Evolutionary conservation across 2,888 invertebrate species (phyloP).

Genomic region (Dysmachus trigonus): DNA sequence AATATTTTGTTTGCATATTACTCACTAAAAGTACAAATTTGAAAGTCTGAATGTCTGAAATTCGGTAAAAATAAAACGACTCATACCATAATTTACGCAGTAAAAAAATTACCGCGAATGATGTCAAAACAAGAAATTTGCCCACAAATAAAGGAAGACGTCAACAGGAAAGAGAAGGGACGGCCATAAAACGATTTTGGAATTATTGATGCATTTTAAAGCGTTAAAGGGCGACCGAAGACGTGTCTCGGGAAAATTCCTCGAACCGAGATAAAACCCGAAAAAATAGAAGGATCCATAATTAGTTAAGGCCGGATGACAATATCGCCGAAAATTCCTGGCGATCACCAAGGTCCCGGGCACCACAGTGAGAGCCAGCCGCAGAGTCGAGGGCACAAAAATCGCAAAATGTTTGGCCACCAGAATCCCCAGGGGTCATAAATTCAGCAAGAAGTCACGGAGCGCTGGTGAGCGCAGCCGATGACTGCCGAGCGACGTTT

Average conservation of each 20-base stretch:
- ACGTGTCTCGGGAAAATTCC: background rate
- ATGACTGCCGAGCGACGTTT: constrained; percentile 6
- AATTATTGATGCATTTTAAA: constrained; percentile 28
- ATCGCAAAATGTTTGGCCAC: constrained; percentile 34
- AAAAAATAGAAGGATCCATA: constrained; percentile 13
- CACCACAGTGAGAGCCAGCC: background rate
- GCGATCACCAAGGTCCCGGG: background rate
- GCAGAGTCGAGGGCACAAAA: background rate
- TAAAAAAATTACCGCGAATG: constrained; percentile 33
- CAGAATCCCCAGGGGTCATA: constrained; percentile 20
- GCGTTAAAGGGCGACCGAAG: constrained; percentile 1
- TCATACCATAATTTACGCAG: background rate
- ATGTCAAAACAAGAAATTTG: constrained; percentile 17
- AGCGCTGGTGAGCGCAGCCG: background rate
- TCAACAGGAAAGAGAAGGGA: background rate
- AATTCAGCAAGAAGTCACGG: background rate
- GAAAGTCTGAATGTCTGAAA: background rate
- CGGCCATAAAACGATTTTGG: constrained; percentile 5
- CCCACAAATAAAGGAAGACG: constrained; percentile 17
- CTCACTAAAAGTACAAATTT: background rate
- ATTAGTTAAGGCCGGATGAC: constrained; percentile 23
- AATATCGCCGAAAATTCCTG: background rate
- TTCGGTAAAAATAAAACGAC: background rate
- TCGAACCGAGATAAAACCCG: constrained; percentile 6
- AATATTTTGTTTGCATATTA: too few species aligned